Evolutionary conservation across 1,140 invertebrate species (phyloP), one percentile per base, ranked within the genome.

Genomic region (Frieseomelitta varia): DNA sequence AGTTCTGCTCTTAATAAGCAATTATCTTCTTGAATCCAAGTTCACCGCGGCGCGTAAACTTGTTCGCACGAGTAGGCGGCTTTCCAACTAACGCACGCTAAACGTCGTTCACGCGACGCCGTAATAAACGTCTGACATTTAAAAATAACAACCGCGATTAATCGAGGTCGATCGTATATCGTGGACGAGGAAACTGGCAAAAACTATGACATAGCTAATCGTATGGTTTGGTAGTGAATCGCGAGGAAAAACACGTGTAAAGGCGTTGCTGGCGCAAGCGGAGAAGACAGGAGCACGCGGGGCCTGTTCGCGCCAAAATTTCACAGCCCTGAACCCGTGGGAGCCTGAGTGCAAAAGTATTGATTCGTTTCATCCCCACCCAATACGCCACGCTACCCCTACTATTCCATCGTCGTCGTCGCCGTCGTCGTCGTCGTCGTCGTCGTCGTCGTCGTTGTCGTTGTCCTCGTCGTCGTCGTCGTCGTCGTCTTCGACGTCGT

Each of bases 301-400:
- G 81, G 61, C 47, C 79, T 77, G 79, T 79, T 83, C 80, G 73
- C 88, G 81, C 87, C 85, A 85, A 80, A 84, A 89, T 87, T 84
- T 65, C 85, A 90, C 89, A 89, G 85, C 85, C 89, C 89, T 90
- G 89, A 90, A 85, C 85, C 79, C 88, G 82, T 85, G 84, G 84
- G 91, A 89, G 85, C 83, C 85, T 69, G 85, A 88, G 90, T 92
- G 85, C 90, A 90, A 88, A 86, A 90, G 91, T 92, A 92, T 92
- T 92, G 91, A 92, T 92, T 91, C 82, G 81, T 65, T 86, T 83
- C 78, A 68, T 58, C 84, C 85, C 86, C 77, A 80, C 88, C 53
- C n/a, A 27, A 56, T 12, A 34, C 61, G 68, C 79, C 21, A 71
- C 68, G 81, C 77, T 82, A 82, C 76, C 85, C 88, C 88, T 81